These are phyloP conservation scores for Tiliacea citrago DNA, from an alignment of 2,888 invertebrate genomes.

Conservation along the genomic window DNA sequence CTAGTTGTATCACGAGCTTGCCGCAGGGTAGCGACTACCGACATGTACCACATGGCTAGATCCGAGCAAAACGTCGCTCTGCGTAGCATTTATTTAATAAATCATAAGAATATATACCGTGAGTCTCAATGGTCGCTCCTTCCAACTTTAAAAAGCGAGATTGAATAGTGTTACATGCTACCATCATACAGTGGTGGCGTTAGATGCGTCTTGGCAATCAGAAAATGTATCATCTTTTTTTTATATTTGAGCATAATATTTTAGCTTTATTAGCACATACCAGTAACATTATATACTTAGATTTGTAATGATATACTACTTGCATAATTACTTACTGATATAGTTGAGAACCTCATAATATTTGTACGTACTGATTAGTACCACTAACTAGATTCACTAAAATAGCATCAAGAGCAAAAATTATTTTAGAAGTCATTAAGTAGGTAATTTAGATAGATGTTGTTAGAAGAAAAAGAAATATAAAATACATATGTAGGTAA, in stretches of 20 bases:
- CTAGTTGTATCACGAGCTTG: constrained; percentile 85
- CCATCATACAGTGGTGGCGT: constrained; percentile 57
- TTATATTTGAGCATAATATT: constrained; percentile 65
- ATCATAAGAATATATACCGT: constrained; percentile 9
- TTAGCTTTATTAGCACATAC: constrained; percentile 69
- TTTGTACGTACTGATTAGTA: constrained; percentile 50
- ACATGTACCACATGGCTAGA: constrained; percentile 51
- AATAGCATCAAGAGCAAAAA: constrained; percentile 42
- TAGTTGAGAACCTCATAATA: constrained; percentile 56
- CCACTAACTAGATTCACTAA: constrained; percentile 53
- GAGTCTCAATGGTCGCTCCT: constrained; percentile 29
- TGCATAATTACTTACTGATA: constrained; percentile 57
- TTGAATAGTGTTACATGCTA: constrained; percentile 27
- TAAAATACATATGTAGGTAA: constrained; percentile 23
- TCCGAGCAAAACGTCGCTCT: constrained; percentile 49
- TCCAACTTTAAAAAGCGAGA: constrained; percentile 27
- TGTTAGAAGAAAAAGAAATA: constrained; percentile 21
- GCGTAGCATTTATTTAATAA: constrained; percentile 49
- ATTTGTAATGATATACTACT: constrained; percentile 54
- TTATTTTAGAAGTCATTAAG: constrained; percentile 49
- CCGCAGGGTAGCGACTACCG: constrained; percentile 44
- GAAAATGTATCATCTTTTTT: constrained; percentile 70
- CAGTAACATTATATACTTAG: constrained; percentile 57
- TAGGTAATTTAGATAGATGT: constrained; percentile 53
- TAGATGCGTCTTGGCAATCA: constrained; percentile 67